Base-by-base conservation (phyloP, 2,797 vertebrate genomes). In the Neomorphus geoffroyi region DNA sequence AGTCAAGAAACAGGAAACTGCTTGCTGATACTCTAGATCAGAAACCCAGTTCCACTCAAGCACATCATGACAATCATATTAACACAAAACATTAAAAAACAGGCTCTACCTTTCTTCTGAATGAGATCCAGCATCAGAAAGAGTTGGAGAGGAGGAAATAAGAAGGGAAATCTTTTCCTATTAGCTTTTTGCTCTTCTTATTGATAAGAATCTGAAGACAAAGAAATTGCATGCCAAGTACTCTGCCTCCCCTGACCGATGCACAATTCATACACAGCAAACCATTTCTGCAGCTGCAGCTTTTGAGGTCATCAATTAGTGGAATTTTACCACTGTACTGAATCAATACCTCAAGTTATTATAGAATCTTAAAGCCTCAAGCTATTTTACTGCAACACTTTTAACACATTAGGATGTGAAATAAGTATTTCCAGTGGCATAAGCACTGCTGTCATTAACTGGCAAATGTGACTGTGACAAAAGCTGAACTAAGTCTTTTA, bases 161-260 rank as follows among this genome's bases (percentile, higher is more conserved):
- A 92, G 79, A 95, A 87, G 93, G 91, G 85, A 80, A 92, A 88
- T 79, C 72, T 96, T 90, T 91, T 93, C 82, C 72, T 93, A 65
- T 78, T 90, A 79, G 79, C 69, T 92, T 94, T 92, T 93, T 93
- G 87, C 86, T 95, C 87, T 94, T 96, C 95, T 93, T 64, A 90
- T 86, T 45, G 48, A 70, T 81, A 93, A 91, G 85, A 96, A 94
- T 72, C 85, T 94, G 69, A 94, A 94, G 94, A 92, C 65, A 94
- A 93, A 94, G 86, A 79, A 90, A 92, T 39, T 45, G 71, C 71
- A 79, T 50, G 92, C 95, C 84, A 54, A 91, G 84, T 77, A 58
- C 91, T 77, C 91, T 64, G 91, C 64, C 96, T 91, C 74, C 86
- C 88, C 94, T 78, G 72, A 43, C 93, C 83, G 77, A 69, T 21